Percentiles rank a stretch among this genome's conserved stretches.
These are phyloP conservation scores for Lepidonotus clava DNA, from an alignment of 2,888 invertebrate species.

Conservation along the genomic window DNA sequence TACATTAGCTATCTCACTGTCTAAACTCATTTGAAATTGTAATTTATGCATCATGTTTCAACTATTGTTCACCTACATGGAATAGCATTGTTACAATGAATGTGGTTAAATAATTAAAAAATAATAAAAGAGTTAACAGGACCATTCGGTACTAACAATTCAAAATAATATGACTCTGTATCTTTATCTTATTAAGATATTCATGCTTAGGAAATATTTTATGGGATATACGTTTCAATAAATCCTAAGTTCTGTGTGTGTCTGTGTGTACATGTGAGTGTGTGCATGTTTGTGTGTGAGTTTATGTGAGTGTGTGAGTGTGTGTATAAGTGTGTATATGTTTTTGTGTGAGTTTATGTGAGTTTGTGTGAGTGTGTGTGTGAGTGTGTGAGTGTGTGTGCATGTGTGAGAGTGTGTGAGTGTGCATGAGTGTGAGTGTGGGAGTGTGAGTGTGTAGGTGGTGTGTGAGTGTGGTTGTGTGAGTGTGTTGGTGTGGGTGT, in stretches of 20 bases:
- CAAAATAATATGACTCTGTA: too few species aligned
- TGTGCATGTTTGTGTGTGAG: background rate
- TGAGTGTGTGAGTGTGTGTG: constrained; percentile 21
- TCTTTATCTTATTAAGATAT: too few species aligned
- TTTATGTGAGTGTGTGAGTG: background rate
- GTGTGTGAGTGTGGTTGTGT: background rate
- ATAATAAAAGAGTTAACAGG: too few species aligned
- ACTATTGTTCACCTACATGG: too few species aligned
- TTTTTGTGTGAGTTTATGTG: constrained; percentile 7
- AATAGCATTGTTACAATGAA: too few species aligned
- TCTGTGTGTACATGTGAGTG: constrained; percentile 8
- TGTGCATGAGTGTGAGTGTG: background rate
- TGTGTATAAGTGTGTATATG: background rate
- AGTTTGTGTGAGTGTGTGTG: constrained; percentile 37
- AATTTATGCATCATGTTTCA: too few species aligned
- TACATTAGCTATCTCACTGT: too few species aligned
- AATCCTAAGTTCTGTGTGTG: constrained; percentile 24
- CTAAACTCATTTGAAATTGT: too few species aligned
- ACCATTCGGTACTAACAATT: too few species aligned
- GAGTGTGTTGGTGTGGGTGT: background rate
- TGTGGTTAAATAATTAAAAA: too few species aligned
- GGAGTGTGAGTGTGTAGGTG: background rate
- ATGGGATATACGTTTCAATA: too few species aligned
- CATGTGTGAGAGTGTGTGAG: background rate
- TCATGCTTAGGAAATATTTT: too few species aligned